These are phyloP conservation scores for Anadara kagoshimensis DNA, from an alignment of 1,140 invertebrate species.

Conservation along the genomic window DNA sequence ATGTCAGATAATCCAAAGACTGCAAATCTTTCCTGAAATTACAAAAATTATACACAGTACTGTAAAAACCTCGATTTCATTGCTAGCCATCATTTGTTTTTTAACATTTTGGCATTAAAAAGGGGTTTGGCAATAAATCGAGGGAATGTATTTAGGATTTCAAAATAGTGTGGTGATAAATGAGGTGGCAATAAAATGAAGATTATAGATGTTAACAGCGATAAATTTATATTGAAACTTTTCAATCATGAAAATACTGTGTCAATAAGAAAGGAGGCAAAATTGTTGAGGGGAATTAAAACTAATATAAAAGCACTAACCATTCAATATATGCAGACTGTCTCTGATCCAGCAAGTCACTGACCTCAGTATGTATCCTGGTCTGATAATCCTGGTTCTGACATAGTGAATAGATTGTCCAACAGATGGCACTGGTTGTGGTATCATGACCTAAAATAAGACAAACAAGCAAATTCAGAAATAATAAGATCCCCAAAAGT, in stretches of 20 bases:
- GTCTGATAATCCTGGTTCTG: slow-evolving; percentile 84
- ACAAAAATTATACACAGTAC: neutral
- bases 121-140: too few species aligned
- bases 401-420: slow-evolving; percentile 86
- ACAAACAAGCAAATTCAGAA: too few species aligned
- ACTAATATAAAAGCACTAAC: slow-evolving; percentile 6
- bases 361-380: slow-evolving; percentile 87
- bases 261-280: too few species aligned
- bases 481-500: too few species aligned
- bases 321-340: slow-evolving; percentile 56
- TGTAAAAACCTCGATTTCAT: neutral
- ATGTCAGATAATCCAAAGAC: slow-evolving; percentile 67
- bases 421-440: slow-evolving; percentile 74
- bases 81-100: neutral
- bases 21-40: slow-evolving; percentile 51
- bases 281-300: too few species aligned
- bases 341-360: slow-evolving; percentile 80
- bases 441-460: slow-evolving; percentile 12
- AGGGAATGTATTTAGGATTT: neutral
- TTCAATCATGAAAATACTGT: too few species aligned
- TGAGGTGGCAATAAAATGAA: too few species aligned
- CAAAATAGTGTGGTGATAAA: neutral
- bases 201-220: too few species aligned
- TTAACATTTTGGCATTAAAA: neutral
- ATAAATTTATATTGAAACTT: too few species aligned